These are phyloP conservation scores for Colinus virginianus DNA, from an alignment of 2,113 vertebrate species.

Conservation along the genomic window DNA sequence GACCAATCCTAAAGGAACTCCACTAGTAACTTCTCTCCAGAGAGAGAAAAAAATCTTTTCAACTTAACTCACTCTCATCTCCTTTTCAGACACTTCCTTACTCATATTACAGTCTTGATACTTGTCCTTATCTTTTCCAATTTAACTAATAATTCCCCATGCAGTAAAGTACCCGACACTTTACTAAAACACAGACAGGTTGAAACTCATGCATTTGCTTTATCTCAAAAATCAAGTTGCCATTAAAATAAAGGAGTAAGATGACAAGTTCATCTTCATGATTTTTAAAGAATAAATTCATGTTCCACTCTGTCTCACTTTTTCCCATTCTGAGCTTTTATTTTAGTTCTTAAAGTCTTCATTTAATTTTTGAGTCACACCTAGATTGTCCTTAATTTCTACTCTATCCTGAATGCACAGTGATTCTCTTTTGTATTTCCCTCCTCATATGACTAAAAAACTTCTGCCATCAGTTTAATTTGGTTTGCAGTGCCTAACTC, in stretches of 20 bases:
- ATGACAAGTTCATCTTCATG: not conserved
- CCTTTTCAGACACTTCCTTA: slow-evolving; percentile 42
- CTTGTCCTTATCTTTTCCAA: slow-evolving; percentile 56
- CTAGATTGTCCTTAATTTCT: slow-evolving; percentile 24
- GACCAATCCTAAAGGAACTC: slow-evolving; percentile 73
- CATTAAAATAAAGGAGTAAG: not conserved
- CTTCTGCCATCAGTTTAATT: not conserved
- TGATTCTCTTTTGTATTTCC: not conserved
- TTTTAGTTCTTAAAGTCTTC: not conserved
- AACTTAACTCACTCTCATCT: not conserved
- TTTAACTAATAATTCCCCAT: slow-evolving; percentile 63
- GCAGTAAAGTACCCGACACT: not conserved
- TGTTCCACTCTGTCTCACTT: not conserved
- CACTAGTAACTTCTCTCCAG: slow-evolving; percentile 51
- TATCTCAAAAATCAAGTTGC: not conserved
- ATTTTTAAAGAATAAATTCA: not conserved
- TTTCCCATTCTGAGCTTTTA: not conserved
- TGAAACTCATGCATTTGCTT: not conserved
- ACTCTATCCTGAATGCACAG: not conserved
- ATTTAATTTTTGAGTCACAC: slow-evolving; percentile 9
- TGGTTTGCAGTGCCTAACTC: slow-evolving; percentile 5
- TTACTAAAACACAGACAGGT: not conserved
- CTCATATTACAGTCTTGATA: slow-evolving; percentile 38
- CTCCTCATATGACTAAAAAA: not conserved
- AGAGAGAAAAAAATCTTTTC: slow-evolving; percentile 58